Evolutionary conservation across 2,888 invertebrate species (phyloP).

Genomic region (Morpho achilles): DNA sequence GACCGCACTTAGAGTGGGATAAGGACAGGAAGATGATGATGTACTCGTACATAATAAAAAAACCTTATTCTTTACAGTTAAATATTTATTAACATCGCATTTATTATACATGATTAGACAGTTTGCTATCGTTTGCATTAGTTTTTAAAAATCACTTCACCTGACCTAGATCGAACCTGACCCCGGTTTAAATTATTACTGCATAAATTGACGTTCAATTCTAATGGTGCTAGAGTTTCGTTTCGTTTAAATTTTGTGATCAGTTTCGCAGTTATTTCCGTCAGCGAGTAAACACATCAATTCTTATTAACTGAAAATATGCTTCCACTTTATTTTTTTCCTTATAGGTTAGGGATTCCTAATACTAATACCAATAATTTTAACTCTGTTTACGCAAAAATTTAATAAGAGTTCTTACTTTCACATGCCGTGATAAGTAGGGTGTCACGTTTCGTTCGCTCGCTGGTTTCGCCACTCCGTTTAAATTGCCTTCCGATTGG

Average conservation of each 20-base stretch:
- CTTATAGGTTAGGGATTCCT: neutral
- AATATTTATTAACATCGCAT: conserved; percentile 60
- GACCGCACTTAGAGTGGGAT: too few relatives aligned
- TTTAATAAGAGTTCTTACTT: conserved; percentile 68
- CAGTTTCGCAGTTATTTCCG: conserved; percentile 18
- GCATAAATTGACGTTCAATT: conserved; percentile 66
- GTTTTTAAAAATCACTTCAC: conserved; percentile 74
- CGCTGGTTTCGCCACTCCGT: conserved; percentile 67
- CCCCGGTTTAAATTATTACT: conserved; percentile 68
- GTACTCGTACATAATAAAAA: too few relatives aligned
- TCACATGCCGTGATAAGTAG: conserved; percentile 68
- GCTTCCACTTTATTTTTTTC: conserved; percentile 11
- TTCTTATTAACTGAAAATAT: conserved; percentile 12
- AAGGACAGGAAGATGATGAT: too few relatives aligned
- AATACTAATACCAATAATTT: conserved; percentile 1
- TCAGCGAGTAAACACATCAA: conserved; percentile 12
- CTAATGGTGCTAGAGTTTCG: conserved; percentile 52
- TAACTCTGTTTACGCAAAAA: conserved; percentile 28
- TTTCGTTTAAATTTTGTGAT: conserved; percentile 33
- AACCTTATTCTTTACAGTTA: conserved; percentile 1
- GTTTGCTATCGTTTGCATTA: conserved; percentile 68
- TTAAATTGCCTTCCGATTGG: conserved; percentile 58
- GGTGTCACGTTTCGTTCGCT: conserved; percentile 70
- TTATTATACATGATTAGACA: conserved; percentile 49
- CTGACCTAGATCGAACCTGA: conserved; percentile 70